Evolutionary conservation across 2,888 invertebrate species (phyloP), one percentile per base, ranked within the genome.

Genomic region (Entomobrya proxima): DNA sequence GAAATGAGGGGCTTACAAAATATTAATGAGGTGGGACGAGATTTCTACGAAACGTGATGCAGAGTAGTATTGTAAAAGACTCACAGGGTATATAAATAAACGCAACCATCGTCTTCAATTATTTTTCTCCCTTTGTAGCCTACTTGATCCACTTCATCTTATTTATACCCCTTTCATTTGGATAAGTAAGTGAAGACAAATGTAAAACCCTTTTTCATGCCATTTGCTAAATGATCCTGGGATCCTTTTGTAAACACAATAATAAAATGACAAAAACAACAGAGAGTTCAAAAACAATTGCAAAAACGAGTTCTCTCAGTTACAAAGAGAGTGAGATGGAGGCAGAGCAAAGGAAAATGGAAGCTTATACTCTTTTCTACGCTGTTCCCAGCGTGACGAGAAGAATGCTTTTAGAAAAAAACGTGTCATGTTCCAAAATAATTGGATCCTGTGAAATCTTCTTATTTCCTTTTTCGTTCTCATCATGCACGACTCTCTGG

Each of bases 11-110:
- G 47, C 50, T 67, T 37, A 58, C 15, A 77, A 40, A 77, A 1
- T 24, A 58, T 58, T 77, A 55, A 77, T 77, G 77, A 77, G 77
- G 61, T 55, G 74, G 47, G 32, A 30, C 47, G 15, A 27, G 58
- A 55, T 55, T 58, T 58, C 3, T 15, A 32, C 13, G 27, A 58
- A 30, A 55, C 30, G 32, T 15, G 30, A 15, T 15, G 24, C 5
- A 30, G 30, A 15, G 27, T 18, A 55, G 13, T 55, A 13, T 24
- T 4, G 40, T 40, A 7, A 13, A n/a, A n/a, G n/a, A n/a, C n/a
- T n/a, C n/a, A n/a, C n/a, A n/a, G n/a, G n/a, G n/a, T n/a, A n/a
- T n/a, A n/a, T n/a, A n/a, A n/a, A n/a, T n/a, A n/a, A n/a, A n/a
- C n/a, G n/a, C n/a, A n/a, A n/a, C n/a, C n/a, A n/a, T n/a, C n/a